Base-by-base conservation (phyloP, 2,888 invertebrate species). In the Nyleta sp. region DNA sequence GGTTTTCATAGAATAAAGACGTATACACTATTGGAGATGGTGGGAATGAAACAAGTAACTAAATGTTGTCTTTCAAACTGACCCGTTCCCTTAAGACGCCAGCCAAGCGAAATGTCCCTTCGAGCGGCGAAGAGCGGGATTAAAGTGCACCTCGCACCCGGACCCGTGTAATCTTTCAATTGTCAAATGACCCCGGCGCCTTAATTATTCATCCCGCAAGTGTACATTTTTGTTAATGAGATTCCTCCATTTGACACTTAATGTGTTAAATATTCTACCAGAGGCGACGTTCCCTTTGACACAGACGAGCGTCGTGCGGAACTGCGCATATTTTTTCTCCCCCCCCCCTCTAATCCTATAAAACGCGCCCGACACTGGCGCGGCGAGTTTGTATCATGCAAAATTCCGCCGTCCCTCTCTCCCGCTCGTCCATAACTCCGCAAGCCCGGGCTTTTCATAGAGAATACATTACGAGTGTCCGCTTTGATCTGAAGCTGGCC, bases 401-500 rank as follows among this genome's bases (percentile, higher is more conserved):
- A 76, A 80, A 81, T 53, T 53, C 11, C 13, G 8, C 22, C 50
- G 13, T 57, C 3, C 4, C 67, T 55, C 50, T 74, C 60, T 55
- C 46, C 20, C 18, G 44, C 42, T 67, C 59, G 55, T 72, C 53
- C 38, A 59, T 64, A 65, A 73, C 55, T 70, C 60, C 38, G 35
- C 52, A 44, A 70, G 3, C 38, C 80, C 77, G 79, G 80, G 83
- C 86, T 87, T 87, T 87, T 88, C 88, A 89, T 87, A 87, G 87
- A 85, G 88, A 88, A 89, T 89, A 86, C 80, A 86, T 87, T 86
- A 86, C 82, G 81, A 75, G 82, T 77, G 79, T 81, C 80, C 83
- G 84, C 89, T 90, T 89, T 89, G 88, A 89, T 90, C 88, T 87
- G 84, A 78, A 84, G 82, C 80, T 68, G 80, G 80, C 68, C 82